A percentile compares a stretch with the other conserved stretches of the same genome.
Evolutionary conservation across 1,140 invertebrate genomes (phyloP).

Genomic region (Drosophila elegans): DNA sequence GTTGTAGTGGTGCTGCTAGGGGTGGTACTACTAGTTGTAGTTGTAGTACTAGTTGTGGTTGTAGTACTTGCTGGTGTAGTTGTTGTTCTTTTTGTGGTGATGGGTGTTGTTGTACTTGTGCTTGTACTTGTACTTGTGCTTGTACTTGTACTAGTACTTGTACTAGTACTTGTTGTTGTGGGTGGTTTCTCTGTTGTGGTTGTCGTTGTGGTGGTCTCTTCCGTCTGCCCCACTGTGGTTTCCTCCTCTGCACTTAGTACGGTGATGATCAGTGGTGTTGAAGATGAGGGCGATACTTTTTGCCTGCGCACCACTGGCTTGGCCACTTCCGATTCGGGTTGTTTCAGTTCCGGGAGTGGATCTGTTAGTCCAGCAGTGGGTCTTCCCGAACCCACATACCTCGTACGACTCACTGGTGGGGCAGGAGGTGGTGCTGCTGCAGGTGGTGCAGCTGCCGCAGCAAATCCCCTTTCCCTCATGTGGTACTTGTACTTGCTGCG

Average conservation of each 20-base stretch:
- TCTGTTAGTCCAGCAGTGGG: constrained; percentile 55
- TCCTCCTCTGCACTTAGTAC: constrained; percentile 84
- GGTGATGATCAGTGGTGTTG: constrained; percentile 85
- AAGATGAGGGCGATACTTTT: constrained; percentile 55
- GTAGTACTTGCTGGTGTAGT: constrained; percentile 17
- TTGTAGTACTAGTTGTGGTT: constrained; percentile 2
- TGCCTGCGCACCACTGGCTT: constrained; percentile 46
- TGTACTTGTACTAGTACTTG: constrained; percentile 49
- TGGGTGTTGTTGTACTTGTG: constrained; percentile 10
- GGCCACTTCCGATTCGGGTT: constrained; percentile 7
- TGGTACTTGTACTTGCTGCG: constrained; percentile 84
- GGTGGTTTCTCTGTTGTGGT: constrained; percentile 28
- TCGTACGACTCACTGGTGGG: constrained; percentile 44
- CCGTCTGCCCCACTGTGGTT: constrained; percentile 59
- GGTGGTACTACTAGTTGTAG: constrained; percentile 14
- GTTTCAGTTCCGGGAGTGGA: constrained; percentile 30
- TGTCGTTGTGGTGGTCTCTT: constrained; percentile 34
- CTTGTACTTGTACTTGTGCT: constrained; percentile 45
- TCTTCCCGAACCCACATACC: constrained; percentile 67
- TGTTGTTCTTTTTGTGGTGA: constrained; percentile 33
- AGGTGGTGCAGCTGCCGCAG: constrained; percentile 2
- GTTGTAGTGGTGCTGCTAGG: constrained; percentile 17
- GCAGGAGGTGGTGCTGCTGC: constrained; percentile 22
- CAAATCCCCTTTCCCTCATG: constrained; percentile 84
- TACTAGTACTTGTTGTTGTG: constrained; percentile 48